A percentile compares a stretch with the other conserved stretches of the same genome.
These are phyloP conservation scores for Mormyrus proboscirostris DNA, from an alignment of 2,797 vertebrate species.

Conservation along the genomic window DNA sequence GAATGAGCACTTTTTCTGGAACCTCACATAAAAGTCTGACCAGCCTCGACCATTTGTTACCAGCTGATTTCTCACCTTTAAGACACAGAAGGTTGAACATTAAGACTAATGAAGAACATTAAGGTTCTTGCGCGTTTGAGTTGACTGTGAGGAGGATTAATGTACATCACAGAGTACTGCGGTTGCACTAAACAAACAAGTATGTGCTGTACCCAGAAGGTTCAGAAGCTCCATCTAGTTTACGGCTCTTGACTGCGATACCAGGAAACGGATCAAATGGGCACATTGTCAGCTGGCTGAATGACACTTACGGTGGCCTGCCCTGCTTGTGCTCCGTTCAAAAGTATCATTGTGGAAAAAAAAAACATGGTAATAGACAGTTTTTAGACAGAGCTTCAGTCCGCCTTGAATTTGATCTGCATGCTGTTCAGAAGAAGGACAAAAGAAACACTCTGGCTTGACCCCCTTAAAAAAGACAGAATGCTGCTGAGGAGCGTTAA, in stretches of 20 bases:
- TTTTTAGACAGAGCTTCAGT: background rate
- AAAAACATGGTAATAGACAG: background rate
- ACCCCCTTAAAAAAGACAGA: conserved; percentile 52
- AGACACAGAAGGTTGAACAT: background rate
- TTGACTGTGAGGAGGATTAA: background rate
- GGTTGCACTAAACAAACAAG: background rate
- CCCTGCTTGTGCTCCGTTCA: background rate
- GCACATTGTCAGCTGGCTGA: background rate
- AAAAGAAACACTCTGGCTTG: background rate
- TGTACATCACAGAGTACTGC: background rate
- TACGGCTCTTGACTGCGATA: background rate
- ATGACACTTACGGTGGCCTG: background rate
- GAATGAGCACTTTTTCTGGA: background rate
- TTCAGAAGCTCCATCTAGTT: background rate
- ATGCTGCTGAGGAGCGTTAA: conserved; percentile 39
- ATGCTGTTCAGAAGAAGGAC: conserved; percentile 4
- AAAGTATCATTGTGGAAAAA: background rate
- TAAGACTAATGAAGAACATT: background rate
- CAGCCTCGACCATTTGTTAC: background rate
- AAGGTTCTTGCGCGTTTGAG: background rate
- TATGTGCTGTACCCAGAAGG: background rate
- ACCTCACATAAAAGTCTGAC: background rate
- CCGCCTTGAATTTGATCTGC: background rate
- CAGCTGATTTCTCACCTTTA: background rate
- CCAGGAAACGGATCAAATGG: background rate